A percentile compares a stretch with the other conserved stretches of the same genome.
phyloP scores from a whole-genome alignment of 2,113 vertebrate species.

The Rhea americana region DNA sequence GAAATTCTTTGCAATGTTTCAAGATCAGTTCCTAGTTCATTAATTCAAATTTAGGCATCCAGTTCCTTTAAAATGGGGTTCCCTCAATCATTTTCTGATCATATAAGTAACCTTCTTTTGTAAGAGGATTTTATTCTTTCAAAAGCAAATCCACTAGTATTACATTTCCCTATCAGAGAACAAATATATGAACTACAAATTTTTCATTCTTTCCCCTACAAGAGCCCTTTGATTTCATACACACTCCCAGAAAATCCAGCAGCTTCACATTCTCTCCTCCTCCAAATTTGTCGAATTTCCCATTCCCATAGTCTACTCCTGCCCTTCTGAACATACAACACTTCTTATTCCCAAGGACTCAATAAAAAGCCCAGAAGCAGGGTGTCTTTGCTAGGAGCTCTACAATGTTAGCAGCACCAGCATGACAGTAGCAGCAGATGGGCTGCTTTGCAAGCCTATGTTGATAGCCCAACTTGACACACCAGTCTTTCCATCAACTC shows the following conservation, averaged over 20 bases:
- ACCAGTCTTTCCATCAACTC: background rate
- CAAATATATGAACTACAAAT: slow-evolving; percentile 42
- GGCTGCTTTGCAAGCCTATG: background rate
- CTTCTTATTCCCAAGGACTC: slow-evolving; percentile 7
- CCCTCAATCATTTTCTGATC: slow-evolving; percentile 29
- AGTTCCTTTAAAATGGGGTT: background rate
- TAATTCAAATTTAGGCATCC: slow-evolving; percentile 35
- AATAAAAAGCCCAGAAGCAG: background rate
- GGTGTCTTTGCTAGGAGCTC: background rate
- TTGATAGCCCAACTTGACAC: background rate
- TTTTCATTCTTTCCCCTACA: background rate
- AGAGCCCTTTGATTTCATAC: slow-evolving; percentile 46
- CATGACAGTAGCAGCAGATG: slow-evolving; percentile 4
- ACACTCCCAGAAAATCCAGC: slow-evolving; percentile 58
- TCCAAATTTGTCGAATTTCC: slow-evolving; percentile 32
- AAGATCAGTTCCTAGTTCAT: slow-evolving; percentile 34
- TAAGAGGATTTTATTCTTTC: background rate
- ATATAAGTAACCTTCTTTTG: slow-evolving; percentile 34
- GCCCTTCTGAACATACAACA: background rate
- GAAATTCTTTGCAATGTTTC: slow-evolving; percentile 61
- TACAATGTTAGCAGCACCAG: background rate
- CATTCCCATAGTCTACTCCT: slow-evolving; percentile 5
- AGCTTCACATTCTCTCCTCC: slow-evolving; percentile 59
- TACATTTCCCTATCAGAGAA: slow-evolving; percentile 52
- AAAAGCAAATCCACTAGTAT: slow-evolving; percentile 53